Conservation (phyloP, 2,797 vertebrate species). For the Mus minutoides region DNA sequence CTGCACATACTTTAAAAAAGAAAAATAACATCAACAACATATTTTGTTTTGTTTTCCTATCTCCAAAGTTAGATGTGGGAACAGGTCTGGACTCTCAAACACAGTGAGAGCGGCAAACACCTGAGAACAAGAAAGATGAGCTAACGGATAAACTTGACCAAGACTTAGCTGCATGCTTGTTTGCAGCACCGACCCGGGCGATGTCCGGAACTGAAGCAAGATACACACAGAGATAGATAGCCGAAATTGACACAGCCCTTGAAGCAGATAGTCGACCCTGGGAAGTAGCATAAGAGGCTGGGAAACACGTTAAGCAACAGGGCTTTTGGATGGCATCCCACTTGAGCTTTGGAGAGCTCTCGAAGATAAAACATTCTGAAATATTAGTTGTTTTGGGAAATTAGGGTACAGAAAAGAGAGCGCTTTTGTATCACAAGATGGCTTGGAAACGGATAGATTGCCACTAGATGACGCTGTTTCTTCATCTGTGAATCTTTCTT, state of each 20-base stretch:
- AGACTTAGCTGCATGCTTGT: background rate
- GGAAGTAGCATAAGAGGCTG: background rate
- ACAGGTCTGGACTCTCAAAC: background rate
- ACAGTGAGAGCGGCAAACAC: background rate
- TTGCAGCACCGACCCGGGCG: background rate
- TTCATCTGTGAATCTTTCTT: background rate
- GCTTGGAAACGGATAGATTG: background rate
- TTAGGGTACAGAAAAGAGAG: background rate
- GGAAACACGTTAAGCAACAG: background rate
- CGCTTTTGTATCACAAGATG: background rate
- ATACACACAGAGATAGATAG: background rate
- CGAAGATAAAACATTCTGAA: background rate
- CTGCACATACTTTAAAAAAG: background rate
- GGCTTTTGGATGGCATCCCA: too few relatives aligned
- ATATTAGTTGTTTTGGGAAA: background rate
- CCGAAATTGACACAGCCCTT: background rate
- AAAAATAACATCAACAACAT: too few relatives aligned
- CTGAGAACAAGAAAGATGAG: background rate
- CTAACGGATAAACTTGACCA: background rate
- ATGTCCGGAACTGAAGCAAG: background rate
- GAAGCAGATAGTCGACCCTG: background rate
- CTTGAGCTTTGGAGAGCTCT: background rate
- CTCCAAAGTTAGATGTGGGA: background rate
- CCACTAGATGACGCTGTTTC: conserved; percentile 79
- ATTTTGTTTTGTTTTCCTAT: conserved; percentile 35